Percentiles rank a stretch among this genome's conserved stretches.
Evolutionary conservation across 1,140 invertebrate genomes (phyloP).

Genomic region (Lordiphosa collinella): DNA sequence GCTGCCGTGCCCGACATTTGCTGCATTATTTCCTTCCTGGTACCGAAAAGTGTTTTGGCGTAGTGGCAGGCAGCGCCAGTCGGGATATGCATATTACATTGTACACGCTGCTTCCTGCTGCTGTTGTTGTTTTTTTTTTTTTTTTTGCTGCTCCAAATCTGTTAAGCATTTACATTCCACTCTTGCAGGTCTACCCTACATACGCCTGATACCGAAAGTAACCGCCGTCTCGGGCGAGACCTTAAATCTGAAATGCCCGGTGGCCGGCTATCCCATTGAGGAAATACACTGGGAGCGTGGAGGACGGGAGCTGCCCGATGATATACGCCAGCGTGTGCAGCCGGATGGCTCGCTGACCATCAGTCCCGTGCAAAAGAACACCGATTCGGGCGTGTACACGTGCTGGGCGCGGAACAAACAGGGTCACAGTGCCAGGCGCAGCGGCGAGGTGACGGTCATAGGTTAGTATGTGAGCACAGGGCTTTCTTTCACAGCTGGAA

Average conservation of each 20-base stretch:
- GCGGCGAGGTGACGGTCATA: conserved; percentile 87
- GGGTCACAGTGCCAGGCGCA: conserved; percentile 85
- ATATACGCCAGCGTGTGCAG: conserved; percentile 89
- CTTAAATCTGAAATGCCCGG: conserved; percentile 90
- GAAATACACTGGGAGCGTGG: conserved; percentile 90
- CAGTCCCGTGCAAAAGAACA: conserved; percentile 86
- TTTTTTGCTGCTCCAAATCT: conserved; percentile 53
- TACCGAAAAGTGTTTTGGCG: conserved; percentile 56
- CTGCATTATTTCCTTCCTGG: conserved; percentile 71
- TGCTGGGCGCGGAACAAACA: conserved; percentile 88
- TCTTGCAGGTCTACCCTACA: conserved; percentile 88
- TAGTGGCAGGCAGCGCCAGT: conserved; percentile 6
- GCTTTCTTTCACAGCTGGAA: conserved; percentile 54
- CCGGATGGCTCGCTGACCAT: conserved; percentile 87
- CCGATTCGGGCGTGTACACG: conserved; percentile 89
- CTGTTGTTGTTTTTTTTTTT: conserved; percentile 11
- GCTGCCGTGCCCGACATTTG: conserved; percentile 52
- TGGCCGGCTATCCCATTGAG: conserved; percentile 90
- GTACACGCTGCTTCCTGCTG: conserved; percentile 40
- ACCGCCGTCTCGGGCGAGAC: conserved; percentile 91
- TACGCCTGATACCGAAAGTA: conserved; percentile 90
- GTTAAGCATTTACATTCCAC: conserved; percentile 44
- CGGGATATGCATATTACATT: conserved; percentile 74
- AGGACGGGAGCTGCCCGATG: conserved; percentile 88
- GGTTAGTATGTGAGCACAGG: conserved; percentile 81